A percentile compares a stretch with the other conserved stretches of the same genome.
Evolutionary conservation across 2,797 vertebrate genomes (phyloP).

Genomic region (Phataginus tetradactyla): DNA sequence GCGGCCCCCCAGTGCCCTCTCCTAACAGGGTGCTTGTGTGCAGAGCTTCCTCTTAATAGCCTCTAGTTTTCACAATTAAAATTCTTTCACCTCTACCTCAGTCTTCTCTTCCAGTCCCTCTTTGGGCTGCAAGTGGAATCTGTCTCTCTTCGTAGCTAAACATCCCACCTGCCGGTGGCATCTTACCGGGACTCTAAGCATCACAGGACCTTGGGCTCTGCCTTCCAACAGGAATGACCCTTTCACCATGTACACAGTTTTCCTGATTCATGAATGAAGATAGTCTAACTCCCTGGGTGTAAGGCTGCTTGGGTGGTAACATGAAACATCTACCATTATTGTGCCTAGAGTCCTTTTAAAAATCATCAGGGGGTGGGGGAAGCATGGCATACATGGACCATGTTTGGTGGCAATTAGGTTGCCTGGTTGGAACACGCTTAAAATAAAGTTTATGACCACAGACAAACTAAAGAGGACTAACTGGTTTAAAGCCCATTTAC

Average conservation of each 20-base stretch:
- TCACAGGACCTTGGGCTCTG: not conserved
- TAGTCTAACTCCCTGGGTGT: not conserved
- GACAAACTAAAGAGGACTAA: not conserved
- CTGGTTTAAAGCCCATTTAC: not conserved
- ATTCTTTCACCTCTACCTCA: not conserved
- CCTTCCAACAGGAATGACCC: not conserved
- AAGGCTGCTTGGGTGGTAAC: not conserved
- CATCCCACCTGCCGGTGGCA: not conserved
- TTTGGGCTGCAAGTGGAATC: not conserved
- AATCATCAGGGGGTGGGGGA: not conserved
- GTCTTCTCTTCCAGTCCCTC: not conserved
- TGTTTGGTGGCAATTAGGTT: not conserved
- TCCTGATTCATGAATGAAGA: not conserved
- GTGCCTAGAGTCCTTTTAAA: not conserved
- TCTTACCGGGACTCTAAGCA: not conserved
- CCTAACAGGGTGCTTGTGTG: not conserved
- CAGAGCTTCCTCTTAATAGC: not conserved
- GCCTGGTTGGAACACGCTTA: not conserved
- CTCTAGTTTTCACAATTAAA: too few relatives aligned
- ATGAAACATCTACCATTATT: not conserved
- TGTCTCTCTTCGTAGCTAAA: not conserved
- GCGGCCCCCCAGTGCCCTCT: not conserved
- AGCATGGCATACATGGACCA: not conserved
- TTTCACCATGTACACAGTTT: not conserved
- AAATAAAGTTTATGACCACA: not conserved